Evolutionary conservation across 2,797 vertebrate species (phyloP).

Genomic region (Falco peregrinus): DNA sequence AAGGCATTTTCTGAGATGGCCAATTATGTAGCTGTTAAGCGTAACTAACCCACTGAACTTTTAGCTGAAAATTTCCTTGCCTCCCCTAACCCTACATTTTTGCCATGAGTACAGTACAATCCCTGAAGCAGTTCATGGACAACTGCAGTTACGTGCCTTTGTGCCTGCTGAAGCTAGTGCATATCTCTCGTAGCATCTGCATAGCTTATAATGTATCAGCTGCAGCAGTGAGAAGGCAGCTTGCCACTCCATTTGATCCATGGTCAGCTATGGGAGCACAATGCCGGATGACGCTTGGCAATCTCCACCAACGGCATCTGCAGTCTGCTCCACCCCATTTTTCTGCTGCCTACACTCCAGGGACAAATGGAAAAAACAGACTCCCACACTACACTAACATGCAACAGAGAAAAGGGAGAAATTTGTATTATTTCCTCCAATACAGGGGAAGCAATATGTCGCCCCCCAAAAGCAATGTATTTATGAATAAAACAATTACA

Average conservation of each 20-base stretch:
- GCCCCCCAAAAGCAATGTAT: not conserved
- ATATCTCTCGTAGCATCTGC: not conserved
- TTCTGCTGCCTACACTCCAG: slow-evolving; percentile 29
- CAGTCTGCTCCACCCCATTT: slow-evolving; percentile 58
- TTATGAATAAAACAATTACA: not conserved
- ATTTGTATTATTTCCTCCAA: not conserved
- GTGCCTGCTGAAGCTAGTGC: not conserved
- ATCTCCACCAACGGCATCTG: slow-evolving; percentile 18
- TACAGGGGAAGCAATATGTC: not conserved
- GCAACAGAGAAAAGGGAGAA: not conserved
- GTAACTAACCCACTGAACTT: not conserved
- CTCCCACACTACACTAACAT: not conserved
- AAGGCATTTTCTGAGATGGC: not conserved
- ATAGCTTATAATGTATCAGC: not conserved
- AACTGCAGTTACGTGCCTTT: not conserved
- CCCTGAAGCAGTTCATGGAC: not conserved
- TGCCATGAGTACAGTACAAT: not conserved
- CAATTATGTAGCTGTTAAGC: not conserved
- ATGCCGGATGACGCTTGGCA: not conserved
- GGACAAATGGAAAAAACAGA: slow-evolving; percentile 31
- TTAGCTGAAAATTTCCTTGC: not conserved
- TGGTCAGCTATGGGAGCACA: not conserved
- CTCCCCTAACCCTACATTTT: not conserved
- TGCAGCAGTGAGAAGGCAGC: not conserved
- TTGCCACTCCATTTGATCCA: not conserved